Evolutionary conservation across 2,888 invertebrate species (phyloP).

Genomic region (Drosophila mulleri): DNA sequence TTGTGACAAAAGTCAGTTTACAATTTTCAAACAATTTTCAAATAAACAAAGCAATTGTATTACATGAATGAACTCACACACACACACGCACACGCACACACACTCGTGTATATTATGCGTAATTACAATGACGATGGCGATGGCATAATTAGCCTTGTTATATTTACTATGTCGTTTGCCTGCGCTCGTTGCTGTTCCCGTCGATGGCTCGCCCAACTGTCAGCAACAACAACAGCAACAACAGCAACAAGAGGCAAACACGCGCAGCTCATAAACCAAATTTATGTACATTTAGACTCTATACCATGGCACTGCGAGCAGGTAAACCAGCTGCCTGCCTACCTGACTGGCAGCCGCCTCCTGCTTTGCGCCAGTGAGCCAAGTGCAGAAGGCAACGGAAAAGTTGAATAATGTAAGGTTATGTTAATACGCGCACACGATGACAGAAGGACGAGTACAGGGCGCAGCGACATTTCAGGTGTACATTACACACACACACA

Average conservation of each 20-base stretch:
- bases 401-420: slow-evolving; percentile 75
- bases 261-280: slow-evolving; percentile 66
- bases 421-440: slow-evolving; percentile 62
- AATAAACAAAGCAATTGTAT: slow-evolving; percentile 1
- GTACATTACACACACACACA: slow-evolving; percentile 52
- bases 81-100: slow-evolving; percentile 4
- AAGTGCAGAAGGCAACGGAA: slow-evolving; percentile 54
- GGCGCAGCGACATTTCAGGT: slow-evolving; percentile 44
- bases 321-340: slow-evolving; percentile 5
- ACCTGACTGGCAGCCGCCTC: slow-evolving; percentile 2
- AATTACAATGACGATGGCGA: slow-evolving; percentile 64
- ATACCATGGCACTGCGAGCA: neutral
- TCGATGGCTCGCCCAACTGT: slow-evolving; percentile 43
- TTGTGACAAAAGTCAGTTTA: neutral
- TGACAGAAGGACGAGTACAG: slow-evolving; percentile 17
- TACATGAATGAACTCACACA: slow-evolving; percentile 9
- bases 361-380: slow-evolving; percentile 4
- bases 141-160: slow-evolving; percentile 72
- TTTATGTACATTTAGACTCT: slow-evolving; percentile 67
- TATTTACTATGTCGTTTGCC: slow-evolving; percentile 38
- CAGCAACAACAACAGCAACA: slow-evolving; percentile 20
- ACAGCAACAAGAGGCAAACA: slow-evolving; percentile 35
- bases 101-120: slow-evolving; percentile 58
- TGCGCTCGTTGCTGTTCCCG: slow-evolving; percentile 15
- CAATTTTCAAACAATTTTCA: slow-evolving; percentile 9